Evolutionary conservation across 2,888 invertebrate genomes (phyloP).

Genomic region (Apodemia mormo): DNA sequence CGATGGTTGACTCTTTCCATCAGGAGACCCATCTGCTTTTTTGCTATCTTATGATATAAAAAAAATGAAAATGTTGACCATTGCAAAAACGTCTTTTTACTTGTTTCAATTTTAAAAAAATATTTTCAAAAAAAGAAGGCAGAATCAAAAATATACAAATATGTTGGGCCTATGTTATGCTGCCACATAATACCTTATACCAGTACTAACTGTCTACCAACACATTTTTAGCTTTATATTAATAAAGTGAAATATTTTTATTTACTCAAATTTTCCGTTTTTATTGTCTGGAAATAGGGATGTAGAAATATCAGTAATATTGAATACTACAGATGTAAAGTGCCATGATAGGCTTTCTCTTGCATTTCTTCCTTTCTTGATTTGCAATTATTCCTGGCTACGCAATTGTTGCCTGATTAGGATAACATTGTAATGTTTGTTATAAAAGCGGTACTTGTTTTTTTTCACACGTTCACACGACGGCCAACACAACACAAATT

Average conservation of each 20-base stretch:
- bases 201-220: too few relatives aligned
- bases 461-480: constrained; percentile 75
- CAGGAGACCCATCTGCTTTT: too few relatives aligned
- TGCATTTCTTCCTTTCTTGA: not conserved
- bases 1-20: too few relatives aligned
- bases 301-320: too few relatives aligned
- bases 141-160: too few relatives aligned
- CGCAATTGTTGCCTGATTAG: constrained; percentile 11
- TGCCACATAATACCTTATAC: too few relatives aligned
- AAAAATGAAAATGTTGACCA: not conserved
- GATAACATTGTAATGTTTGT: constrained; percentile 6
- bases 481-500: constrained; percentile 62
- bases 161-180: too few relatives aligned
- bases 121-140: too few relatives aligned
- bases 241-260: not conserved
- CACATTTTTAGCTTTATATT: not conserved
- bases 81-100: not conserved
- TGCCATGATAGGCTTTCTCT: not conserved
- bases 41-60: too few relatives aligned
- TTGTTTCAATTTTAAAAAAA: too few relatives aligned
- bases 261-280: too few relatives aligned
- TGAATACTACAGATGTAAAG: not conserved
- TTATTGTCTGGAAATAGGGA: too few relatives aligned
- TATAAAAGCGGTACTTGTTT: constrained; percentile 61
- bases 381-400: not conserved